A percentile compares a stretch with the other conserved stretches of the same genome.
phyloP scores from a whole-genome alignment of 30 jellyfish, hydroid and myxozoan genomes.

The Aurelia sp. region DNA sequence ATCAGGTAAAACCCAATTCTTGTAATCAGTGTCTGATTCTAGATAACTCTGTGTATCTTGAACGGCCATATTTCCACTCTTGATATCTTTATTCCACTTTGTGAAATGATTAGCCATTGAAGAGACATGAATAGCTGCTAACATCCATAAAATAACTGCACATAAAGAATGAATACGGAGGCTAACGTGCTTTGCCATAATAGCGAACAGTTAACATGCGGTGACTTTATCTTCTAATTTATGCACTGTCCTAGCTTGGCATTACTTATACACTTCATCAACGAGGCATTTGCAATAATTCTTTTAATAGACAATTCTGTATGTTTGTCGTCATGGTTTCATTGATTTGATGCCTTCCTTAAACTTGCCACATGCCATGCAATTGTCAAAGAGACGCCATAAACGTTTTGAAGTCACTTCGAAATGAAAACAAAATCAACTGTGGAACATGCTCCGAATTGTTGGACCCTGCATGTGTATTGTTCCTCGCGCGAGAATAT shows the following conservation, averaged over 20 bases:
- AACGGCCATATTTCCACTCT: no score
- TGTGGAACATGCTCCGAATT: constrained; percentile 16
- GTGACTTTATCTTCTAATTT: background rate
- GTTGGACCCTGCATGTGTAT: constrained; percentile 1
- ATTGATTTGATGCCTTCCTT: constrained; percentile 1
- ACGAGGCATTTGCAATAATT: constrained; percentile 10
- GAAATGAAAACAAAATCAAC: constrained; percentile 6
- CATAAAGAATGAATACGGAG: background rate
- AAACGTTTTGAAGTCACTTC: constrained; percentile 14
- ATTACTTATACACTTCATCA: background rate
- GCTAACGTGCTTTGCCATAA: constrained; percentile 6
- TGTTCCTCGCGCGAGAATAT: constrained; percentile 32
- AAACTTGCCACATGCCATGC: constrained; percentile 17
- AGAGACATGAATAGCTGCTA: background rate
- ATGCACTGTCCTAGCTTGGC: background rate
- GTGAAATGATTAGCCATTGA: background rate
- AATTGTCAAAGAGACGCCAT: constrained; percentile 20
- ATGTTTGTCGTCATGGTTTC: constrained; percentile 68
- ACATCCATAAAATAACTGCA: background rate
- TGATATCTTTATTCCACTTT: no score
- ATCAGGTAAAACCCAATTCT: constrained; percentile 24
- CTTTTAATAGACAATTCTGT: constrained; percentile 14
- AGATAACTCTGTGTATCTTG: no score
- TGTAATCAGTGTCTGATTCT: no score
- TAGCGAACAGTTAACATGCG: background rate